Conservation (phyloP, 2,888 invertebrate species). For the Sminthurinus aureus region DNA sequence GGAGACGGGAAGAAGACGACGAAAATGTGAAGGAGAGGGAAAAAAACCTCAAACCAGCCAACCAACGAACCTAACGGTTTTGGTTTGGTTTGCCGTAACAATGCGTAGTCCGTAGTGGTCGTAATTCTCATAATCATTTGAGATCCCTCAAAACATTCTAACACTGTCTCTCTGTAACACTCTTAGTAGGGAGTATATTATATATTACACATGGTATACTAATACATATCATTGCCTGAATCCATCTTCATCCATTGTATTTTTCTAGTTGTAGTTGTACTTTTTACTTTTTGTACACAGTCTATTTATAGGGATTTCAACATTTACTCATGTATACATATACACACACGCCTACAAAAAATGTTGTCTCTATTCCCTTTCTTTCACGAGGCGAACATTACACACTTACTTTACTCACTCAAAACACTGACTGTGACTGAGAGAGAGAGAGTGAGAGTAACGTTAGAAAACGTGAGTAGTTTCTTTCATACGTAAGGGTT, state of each 20-base stretch:
- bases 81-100: neutral
- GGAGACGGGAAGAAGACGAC: neutral
- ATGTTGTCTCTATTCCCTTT: neutral
- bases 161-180: neutral
- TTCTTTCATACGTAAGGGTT: neutral
- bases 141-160: neutral
- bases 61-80: too few species aligned
- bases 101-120: neutral
- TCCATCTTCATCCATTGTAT: neutral
- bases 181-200: too few species aligned
- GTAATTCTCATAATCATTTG: neutral
- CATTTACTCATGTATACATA: too few species aligned
- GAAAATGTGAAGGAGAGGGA: conserved; percentile 1
- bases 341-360: neutral
- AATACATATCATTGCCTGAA: too few species aligned
- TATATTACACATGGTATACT: too few species aligned
- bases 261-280: neutral
- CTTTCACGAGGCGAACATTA: too few species aligned
- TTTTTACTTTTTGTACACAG: neutral
- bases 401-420: too few species aligned
- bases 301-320: neutral
- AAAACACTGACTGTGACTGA: neutral
- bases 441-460: neutral
- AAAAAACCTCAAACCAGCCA: neutral
- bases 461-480: neutral